Evolutionary conservation across 2,888 invertebrate genomes (phyloP), one percentile per base, ranked within the genome.

Genomic region (Ectemnius cavifrons): DNA sequence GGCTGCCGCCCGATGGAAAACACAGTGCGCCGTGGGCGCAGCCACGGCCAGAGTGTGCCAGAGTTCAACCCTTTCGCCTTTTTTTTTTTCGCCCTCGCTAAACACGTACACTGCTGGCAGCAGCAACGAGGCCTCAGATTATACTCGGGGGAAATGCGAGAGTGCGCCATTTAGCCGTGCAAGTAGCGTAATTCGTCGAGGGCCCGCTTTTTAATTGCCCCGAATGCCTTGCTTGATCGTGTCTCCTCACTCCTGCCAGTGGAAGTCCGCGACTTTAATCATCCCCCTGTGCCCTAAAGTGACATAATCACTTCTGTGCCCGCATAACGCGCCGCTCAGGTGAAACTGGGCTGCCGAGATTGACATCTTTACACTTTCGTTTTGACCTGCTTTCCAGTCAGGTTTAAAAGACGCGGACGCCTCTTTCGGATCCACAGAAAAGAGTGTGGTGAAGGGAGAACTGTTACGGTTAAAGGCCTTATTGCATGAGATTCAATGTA

Each of bases 181-280:
- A 80, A 79, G 77, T 74, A 79, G 77, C 63, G 74, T 68, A 81
- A 81, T 81, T 80, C 75, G 80, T 77, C 69, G 75, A 80, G 77
- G 69, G 23, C 49, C 52, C 74, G 71, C 73, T 37, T 37, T 81
- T 82, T 80, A 75, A 82, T 77, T 60, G 69, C 66, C 73, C 67
- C 66, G 56, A 27, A 45, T 59, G n/a, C 52, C n/a, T 52, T 16
- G 52, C 52, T 14, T 16, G 52, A 52, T 52, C 52, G 52, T 16
- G 16, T 37, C 37, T 37, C 37, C 37, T 37, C 37, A 8, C 37
- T 37, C 11, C 52, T 4, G 52, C 2, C 8, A 6, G 2, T 23
- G 37, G 1, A 37, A 6, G 37, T 6, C 37, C 1, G 37, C 11
- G 37, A 37, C 37, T 37, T 37, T 37, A 37, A 37, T 37, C 37